Percentiles rank a stretch among this genome's conserved stretches.
Evolutionary conservation across 1,140 invertebrate species (phyloP).

Genomic region (Plutomurus gul): DNA sequence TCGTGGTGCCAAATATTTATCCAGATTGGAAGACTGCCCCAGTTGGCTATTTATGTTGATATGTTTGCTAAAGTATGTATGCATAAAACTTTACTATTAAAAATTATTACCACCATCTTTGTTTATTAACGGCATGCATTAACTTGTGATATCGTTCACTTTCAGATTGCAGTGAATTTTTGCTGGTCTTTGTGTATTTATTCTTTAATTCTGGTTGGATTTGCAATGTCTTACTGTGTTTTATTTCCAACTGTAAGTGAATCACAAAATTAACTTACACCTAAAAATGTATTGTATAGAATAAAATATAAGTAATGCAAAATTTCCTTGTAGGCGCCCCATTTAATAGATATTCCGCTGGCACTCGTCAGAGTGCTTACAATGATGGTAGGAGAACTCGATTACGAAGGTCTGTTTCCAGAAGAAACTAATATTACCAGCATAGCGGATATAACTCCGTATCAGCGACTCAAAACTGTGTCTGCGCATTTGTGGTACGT

Average conservation of each 20-base stretch:
- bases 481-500: constrained; percentile 55
- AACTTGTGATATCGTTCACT: too few species aligned
- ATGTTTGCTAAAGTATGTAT: constrained; percentile 43
- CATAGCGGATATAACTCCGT: background rate
- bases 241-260: constrained; percentile 42
- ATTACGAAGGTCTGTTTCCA: constrained; percentile 60
- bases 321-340: background rate
- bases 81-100: background rate
- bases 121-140: too few species aligned
- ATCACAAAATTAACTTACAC: background rate
- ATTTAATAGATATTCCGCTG: constrained; percentile 30
- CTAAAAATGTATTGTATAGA: background rate
- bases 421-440: background rate
- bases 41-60: constrained; percentile 46
- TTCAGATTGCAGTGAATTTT: constrained; percentile 44
- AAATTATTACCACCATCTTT: too few species aligned
- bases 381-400: constrained; percentile 68
- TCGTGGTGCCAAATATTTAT: constrained; percentile 47
- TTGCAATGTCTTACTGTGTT: constrained; percentile 46
- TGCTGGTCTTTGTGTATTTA: constrained; percentile 40
- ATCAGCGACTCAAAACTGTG: constrained; percentile 32
- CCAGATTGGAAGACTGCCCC: constrained; percentile 37
- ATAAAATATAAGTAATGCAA: background rate
- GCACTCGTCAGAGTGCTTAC: constrained; percentile 37
- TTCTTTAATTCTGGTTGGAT: constrained; percentile 39